Conservation (phyloP, 1,140 invertebrate genomes). For the Lepidotrigona ventralis region DNA sequence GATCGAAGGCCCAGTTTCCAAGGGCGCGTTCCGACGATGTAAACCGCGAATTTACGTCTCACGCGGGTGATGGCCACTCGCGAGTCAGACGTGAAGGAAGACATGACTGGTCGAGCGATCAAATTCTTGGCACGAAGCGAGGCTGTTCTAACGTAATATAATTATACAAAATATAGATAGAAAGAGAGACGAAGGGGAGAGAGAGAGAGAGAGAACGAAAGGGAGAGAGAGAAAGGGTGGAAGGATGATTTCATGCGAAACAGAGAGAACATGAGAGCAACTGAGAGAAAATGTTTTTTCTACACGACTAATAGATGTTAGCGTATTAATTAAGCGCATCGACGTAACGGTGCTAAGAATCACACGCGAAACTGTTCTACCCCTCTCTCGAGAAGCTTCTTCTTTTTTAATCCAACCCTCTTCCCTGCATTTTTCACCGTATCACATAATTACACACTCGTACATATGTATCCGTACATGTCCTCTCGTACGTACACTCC, state of each 20-base stretch:
- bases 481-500: no score
- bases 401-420: neutral
- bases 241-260: slow-evolving; percentile 19
- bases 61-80: neutral
- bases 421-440: neutral
- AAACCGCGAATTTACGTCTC: neutral
- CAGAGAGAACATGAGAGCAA: slow-evolving; percentile 4
- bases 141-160: slow-evolving; percentile 54
- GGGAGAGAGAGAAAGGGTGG: slow-evolving; percentile 33
- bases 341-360: slow-evolving; percentile 55
- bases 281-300: slow-evolving; percentile 62
- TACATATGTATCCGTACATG: no score
- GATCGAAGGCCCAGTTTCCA: neutral
- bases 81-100: neutral
- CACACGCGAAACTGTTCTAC: slow-evolving; percentile 48
- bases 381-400: slow-evolving; percentile 48
- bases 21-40: neutral
- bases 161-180: slow-evolving; percentile 55
- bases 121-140: slow-evolving; percentile 48
- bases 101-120: slow-evolving; percentile 34
- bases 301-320: slow-evolving; percentile 66
- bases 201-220: slow-evolving; percentile 35
- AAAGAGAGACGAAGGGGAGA: slow-evolving; percentile 33
- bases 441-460: neutral
- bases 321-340: slow-evolving; percentile 60